Conservation (phyloP, 2,113 vertebrate genomes). For the Porphyrio hochstetteri region DNA sequence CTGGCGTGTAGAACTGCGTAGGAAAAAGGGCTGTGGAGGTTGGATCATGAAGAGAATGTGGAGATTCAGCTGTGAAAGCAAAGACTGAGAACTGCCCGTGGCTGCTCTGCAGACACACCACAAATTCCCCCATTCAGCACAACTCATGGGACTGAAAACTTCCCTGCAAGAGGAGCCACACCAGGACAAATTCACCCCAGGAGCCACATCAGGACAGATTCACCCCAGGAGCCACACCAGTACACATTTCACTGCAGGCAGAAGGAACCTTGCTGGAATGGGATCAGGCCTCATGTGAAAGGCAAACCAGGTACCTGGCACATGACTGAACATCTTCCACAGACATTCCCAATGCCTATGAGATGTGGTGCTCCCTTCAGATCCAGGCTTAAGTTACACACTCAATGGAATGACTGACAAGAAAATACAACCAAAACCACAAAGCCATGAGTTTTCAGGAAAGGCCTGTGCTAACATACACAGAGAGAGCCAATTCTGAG, state of each 20-base stretch:
- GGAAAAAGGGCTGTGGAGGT: neutral
- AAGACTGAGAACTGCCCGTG: neutral
- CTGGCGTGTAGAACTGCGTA: neutral
- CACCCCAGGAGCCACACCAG: neutral
- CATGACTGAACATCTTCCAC: neutral
- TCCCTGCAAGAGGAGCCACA: accelerated
- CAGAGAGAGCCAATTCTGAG: neutral
- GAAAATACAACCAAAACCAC: accelerated
- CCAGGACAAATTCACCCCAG: too few species aligned
- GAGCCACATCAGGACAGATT: neutral
- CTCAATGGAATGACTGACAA: neutral
- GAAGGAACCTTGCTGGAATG: neutral
- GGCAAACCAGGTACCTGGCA: neutral
- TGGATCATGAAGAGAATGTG: neutral
- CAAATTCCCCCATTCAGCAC: neutral
- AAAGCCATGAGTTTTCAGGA: neutral
- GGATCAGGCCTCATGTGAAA: neutral
- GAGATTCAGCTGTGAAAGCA: neutral
- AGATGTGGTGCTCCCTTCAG: neutral
- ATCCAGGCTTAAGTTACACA: neutral
- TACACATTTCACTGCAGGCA: neutral
- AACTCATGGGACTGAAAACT: neutral
- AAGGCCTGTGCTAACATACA: neutral
- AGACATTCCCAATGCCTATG: neutral
- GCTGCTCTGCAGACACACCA: neutral